Conservation (phyloP, 2,888 invertebrate genomes). For the Entomobrya proxima region DNA sequence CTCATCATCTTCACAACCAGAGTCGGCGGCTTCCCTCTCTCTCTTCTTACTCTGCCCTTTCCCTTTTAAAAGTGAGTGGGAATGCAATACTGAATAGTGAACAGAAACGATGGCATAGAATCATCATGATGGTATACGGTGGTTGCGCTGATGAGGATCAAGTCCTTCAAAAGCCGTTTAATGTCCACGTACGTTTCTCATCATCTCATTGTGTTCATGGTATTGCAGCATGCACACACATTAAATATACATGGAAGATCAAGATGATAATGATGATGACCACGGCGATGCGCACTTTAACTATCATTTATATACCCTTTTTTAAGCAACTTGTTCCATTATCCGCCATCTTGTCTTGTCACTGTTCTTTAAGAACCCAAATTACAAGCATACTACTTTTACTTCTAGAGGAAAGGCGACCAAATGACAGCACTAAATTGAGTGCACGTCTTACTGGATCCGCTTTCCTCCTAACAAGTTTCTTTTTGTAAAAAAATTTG, state of each 20-base stretch:
- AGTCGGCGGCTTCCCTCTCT: background rate
- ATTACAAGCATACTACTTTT: too few relatives aligned
- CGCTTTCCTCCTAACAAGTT: too few relatives aligned
- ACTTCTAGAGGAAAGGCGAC: too few relatives aligned
- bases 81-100: background rate
- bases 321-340: background rate
- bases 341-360: background rate
- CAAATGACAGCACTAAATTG: too few relatives aligned
- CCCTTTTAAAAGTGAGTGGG: background rate
- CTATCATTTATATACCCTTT: background rate
- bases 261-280: background rate
- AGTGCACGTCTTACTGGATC: too few relatives aligned
- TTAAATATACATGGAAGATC: constrained; percentile 8
- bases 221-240: background rate
- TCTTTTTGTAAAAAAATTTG: too few relatives aligned
- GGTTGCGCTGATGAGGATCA: constrained; percentile 8
- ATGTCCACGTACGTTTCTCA: background rate
- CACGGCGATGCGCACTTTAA: background rate
- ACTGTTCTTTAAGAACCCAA: background rate
- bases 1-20: background rate
- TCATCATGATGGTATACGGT: background rate
- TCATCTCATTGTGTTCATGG: background rate
- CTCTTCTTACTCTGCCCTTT: too few relatives aligned
- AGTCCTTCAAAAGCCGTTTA: constrained; percentile 16
- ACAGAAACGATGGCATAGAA: constrained; percentile 5